Percentiles rank a stretch among this genome's conserved stretches.
phyloP scores from a whole-genome alignment of 2,797 vertebrate genomes.

The Coregonus sp. region DNA sequence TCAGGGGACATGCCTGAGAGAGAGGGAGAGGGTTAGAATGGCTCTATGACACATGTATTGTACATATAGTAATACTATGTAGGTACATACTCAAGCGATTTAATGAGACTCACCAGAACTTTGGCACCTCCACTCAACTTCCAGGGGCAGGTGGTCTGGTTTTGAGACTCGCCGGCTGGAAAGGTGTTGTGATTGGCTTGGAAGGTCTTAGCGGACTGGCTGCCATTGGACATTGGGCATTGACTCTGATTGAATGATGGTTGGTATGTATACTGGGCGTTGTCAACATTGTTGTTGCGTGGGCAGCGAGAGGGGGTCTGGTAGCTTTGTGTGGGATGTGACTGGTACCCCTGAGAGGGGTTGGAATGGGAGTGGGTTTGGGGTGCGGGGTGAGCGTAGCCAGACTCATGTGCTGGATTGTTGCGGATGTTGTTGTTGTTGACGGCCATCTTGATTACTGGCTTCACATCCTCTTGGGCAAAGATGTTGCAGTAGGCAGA shows the following conservation, averaged over 20 bases:
- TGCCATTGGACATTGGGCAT: constrained; percentile 56
- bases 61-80: neutral
- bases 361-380: constrained; percentile 35
- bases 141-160: constrained; percentile 74
- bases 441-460: constrained; percentile 59
- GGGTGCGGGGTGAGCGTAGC: constrained; percentile 29
- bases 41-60: neutral
- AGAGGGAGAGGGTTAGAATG: constrained; percentile 8
- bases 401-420: constrained; percentile 45
- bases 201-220: constrained; percentile 52
- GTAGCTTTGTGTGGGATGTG: constrained; percentile 51
- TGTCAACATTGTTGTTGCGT: constrained; percentile 56
- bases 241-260: constrained; percentile 62
- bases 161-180: constrained; percentile 49
- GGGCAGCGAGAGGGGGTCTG: constrained; percentile 53
- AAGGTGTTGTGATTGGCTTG: constrained; percentile 59
- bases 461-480: constrained; percentile 66
- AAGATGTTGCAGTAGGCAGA: constrained; percentile 67
- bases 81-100: neutral
- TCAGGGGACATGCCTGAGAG: constrained; percentile 79
- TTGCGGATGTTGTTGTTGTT: constrained; percentile 47
- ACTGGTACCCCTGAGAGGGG: constrained; percentile 53
- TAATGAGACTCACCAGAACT: constrained; percentile 72
- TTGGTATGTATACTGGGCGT: constrained; percentile 62
- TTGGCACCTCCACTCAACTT: constrained; percentile 75